Evolutionary conservation across 2,113 vertebrate species (phyloP), one percentile per base, ranked within the genome.

Genomic region (Anser cygnoides): DNA sequence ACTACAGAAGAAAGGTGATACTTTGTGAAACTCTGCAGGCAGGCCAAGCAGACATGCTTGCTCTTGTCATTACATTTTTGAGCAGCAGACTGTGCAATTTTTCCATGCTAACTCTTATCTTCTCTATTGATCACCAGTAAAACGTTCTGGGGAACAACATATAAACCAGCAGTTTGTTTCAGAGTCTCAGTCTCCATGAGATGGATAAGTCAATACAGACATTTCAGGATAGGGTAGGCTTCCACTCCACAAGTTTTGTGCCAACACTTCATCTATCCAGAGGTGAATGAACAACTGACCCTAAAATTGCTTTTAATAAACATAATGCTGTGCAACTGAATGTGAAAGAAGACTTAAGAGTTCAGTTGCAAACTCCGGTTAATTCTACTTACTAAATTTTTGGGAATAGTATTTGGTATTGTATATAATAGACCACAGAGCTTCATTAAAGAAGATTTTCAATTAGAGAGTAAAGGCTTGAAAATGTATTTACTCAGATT

Each of bases 161-260:
- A 28, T 5, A 54, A 80, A 70, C 35, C 35, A 72, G 39, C 2
- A 31, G 52, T 39, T 85, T 28, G 10, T 76, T 79, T 82, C 22
- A 63, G 52, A 54, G 57, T 17, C 43, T 6, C 0, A 1, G 44
- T 14, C 46, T 89, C 26, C 52, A 10, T 43, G 31, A 77, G 65
- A 37, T 22, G 23, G 35, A 13, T 85, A 78, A 81, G 41, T 31
- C 46, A 67, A 25, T 15, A 37, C 1, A 22, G 29, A 4, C 14
- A 35, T 72, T 54, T 84, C 82, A 37, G 70, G 23, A 23, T 2
- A 71, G 29, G 33, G 50, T 16, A 13, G 43, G 17, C 29, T 87
- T 31, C 20, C 26, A 26, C 11, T 50, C 57, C 3, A 1, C 0
- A 3, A 52, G 15, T 54, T 7, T 16, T 67, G 22, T 39, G 22